Evolutionary conservation across 1,140 invertebrate species (phyloP).

Genomic region (Halesus radiatus): DNA sequence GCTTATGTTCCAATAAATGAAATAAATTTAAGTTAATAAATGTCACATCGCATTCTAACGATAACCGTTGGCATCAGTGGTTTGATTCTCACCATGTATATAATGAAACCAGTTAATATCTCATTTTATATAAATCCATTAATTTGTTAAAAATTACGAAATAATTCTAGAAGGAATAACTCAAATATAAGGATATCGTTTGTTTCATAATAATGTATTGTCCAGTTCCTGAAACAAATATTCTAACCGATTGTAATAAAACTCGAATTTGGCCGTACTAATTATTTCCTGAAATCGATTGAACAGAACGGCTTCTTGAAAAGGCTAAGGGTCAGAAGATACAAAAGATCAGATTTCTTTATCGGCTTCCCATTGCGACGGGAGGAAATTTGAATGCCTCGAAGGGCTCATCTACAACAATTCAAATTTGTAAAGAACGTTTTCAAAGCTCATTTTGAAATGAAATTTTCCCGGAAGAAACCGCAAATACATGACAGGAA

Average conservation of each 20-base stretch:
- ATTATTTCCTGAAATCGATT: not conserved
- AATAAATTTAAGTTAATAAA: no score
- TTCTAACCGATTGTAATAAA: not conserved
- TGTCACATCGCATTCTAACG: no score
- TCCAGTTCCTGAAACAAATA: not conserved
- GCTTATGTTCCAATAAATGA: no score
- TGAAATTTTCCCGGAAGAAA: conserved; percentile 7
- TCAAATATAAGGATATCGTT: not conserved
- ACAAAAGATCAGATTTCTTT: not conserved
- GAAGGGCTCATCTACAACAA: not conserved
- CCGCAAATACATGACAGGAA: not conserved
- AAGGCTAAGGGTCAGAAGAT: not conserved
- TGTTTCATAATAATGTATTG: not conserved
- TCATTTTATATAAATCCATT: no score
- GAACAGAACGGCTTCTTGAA: not conserved
- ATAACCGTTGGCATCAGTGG: no score
- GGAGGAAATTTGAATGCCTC: not conserved
- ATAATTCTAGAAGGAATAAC: not conserved
- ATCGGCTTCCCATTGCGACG: not conserved
- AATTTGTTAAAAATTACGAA: no score
- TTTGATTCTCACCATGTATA: no score
- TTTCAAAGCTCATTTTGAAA: conserved; percentile 1
- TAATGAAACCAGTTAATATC: no score
- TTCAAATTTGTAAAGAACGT: not conserved
- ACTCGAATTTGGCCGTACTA: not conserved